These are phyloP conservation scores for Melieria omissa DNA, from an alignment of 2,888 invertebrate species.

Conservation along the genomic window DNA sequence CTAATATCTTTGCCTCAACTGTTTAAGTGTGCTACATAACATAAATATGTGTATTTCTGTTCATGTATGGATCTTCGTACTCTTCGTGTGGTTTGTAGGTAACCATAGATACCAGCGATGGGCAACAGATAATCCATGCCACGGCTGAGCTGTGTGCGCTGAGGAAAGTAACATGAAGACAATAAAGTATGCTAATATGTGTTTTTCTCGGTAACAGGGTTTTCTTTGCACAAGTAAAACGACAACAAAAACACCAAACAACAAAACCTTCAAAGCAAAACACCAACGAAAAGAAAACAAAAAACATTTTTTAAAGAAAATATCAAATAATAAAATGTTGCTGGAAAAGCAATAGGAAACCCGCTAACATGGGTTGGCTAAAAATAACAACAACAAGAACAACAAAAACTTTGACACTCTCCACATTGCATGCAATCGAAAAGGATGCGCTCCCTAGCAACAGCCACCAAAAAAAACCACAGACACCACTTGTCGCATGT, in stretches of 20 bases:
- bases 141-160: not conserved
- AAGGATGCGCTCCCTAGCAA: not conserved
- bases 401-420: not conserved
- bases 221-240: not conserved
- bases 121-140: not conserved
- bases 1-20: not conserved
- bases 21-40: not conserved
- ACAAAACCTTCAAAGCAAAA: no score
- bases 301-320: no score
- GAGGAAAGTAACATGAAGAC: constrained; percentile 16
- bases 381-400: no score
- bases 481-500: no score
- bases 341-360: no score
- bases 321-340: no score
- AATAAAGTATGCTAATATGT: constrained; percentile 32
- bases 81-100: not conserved
- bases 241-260: no score
- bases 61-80: not conserved
- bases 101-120: not conserved
- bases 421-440: not conserved
- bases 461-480: not conserved
- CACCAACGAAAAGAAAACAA: no score
- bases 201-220: constrained; percentile 24
- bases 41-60: not conserved
- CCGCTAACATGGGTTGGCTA: no score